A percentile compares a stretch with the other conserved stretches of the same genome.
Evolutionary conservation across 2,888 invertebrate genomes (phyloP).

Genomic region (Rotaria sp.): DNA sequence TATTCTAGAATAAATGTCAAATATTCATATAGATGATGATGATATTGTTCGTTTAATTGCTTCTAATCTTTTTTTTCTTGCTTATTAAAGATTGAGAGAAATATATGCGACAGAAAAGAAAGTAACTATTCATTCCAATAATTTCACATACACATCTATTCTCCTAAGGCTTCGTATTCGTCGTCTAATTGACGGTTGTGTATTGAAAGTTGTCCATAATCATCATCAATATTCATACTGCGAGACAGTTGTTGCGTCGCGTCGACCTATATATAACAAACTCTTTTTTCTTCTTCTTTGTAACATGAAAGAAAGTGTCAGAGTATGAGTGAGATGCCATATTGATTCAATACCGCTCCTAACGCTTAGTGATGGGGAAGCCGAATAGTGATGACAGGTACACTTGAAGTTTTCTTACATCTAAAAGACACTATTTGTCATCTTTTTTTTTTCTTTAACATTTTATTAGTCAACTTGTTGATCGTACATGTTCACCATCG

Average conservation of each 20-base stretch:
- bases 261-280: not conserved
- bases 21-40: not conserved
- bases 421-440: constrained; percentile 1
- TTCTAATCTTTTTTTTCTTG: not conserved
- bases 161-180: not conserved
- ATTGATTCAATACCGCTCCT: not conserved
- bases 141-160: not conserved
- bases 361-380: not conserved
- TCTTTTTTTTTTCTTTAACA: not conserved
- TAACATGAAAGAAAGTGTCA: not conserved
- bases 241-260: not conserved
- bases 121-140: not conserved
- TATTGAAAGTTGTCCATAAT: constrained; percentile 19
- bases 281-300: not conserved
- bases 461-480: not conserved
- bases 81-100: not conserved
- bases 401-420: not conserved
- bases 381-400: constrained; percentile 15
- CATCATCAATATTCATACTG: constrained; percentile 9
- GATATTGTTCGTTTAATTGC: not conserved
- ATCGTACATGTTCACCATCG: not conserved
- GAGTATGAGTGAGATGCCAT: not conserved
- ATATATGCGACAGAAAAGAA: not conserved
- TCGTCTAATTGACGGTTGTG: constrained; percentile 3
- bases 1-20: not conserved